phyloP scores from a whole-genome alignment of 2,888 invertebrate genomes.

The Drosophila setosimentum region DNA sequence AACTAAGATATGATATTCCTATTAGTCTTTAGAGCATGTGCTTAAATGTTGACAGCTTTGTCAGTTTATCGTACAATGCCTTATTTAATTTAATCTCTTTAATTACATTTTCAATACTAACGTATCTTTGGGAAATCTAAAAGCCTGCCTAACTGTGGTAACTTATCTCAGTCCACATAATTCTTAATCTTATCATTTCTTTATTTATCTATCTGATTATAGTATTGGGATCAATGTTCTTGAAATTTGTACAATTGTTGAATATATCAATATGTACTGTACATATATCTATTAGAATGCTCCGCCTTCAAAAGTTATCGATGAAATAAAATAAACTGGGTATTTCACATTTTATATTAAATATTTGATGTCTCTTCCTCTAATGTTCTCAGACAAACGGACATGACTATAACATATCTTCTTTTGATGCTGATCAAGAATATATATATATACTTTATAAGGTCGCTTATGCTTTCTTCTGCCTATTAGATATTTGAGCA shows the following conservation, averaged over 20 bases:
- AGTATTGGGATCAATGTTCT: neutral
- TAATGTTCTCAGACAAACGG: neutral
- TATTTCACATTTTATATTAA: neutral
- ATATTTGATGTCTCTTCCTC: neutral
- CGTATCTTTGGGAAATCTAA: neutral
- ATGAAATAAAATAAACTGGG: neutral
- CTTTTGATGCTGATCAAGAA: neutral
- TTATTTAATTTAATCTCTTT: too few relatives aligned
- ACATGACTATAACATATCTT: fast-evolving
- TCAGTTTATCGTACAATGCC: neutral
- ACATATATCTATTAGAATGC: neutral
- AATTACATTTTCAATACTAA: neutral
- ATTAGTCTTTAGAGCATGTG: too few relatives aligned
- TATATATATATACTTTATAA: neutral
- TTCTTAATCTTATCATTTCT: neutral
- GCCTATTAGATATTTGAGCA: neutral
- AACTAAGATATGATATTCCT: too few relatives aligned
- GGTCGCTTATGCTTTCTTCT: neutral
- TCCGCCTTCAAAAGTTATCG: neutral
- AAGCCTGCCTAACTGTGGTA: too few relatives aligned
- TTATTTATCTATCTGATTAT: neutral
- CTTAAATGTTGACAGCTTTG: too few relatives aligned
- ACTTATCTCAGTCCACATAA: neutral
- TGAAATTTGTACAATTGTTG: neutral
- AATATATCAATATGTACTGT: neutral